These are phyloP conservation scores for Parnassius apollo DNA, from an alignment of 2,888 invertebrate species.

Conservation along the genomic window DNA sequence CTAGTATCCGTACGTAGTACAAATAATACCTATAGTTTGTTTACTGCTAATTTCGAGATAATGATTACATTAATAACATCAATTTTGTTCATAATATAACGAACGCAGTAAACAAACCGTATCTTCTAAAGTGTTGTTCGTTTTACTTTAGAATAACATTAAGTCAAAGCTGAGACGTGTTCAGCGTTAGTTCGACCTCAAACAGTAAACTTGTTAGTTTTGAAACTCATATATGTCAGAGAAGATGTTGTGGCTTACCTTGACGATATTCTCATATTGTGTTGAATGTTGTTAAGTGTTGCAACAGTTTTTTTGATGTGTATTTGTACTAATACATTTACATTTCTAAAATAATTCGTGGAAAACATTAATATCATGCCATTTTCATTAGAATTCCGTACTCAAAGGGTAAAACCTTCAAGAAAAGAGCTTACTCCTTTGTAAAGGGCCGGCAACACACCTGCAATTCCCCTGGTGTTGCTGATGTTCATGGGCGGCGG, in stretches of 20 bases:
- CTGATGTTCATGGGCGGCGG: no score
- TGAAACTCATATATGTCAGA: constrained; percentile 49
- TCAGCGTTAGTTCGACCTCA: constrained; percentile 36
- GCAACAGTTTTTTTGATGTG: constrained; percentile 28
- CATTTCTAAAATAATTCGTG: background rate
- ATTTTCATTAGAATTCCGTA: no score
- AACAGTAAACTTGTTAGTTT: constrained; percentile 39
- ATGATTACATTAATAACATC: constrained; percentile 22
- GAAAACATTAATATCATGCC: no score
- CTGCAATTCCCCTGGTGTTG: no score
- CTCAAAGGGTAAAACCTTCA: no score
- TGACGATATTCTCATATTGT: constrained; percentile 29
- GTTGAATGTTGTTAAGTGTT: constrained; percentile 37
- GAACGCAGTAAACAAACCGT: constrained; percentile 27
- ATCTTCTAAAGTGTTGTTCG: constrained; percentile 32
- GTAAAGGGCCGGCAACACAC: no score
- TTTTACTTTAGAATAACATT: constrained; percentile 30
- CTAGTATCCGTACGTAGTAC: background rate
- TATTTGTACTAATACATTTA: background rate
- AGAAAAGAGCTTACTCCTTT: no score
- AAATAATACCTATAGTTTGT: constrained; percentile 6
- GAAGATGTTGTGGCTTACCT: constrained; percentile 43
- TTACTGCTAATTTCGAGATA: constrained; percentile 13
- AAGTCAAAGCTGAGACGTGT: constrained; percentile 30
- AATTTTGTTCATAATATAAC: constrained; percentile 22